Conservation (phyloP, 2,888 invertebrate genomes). For the Odiellus spinosus region DNA sequence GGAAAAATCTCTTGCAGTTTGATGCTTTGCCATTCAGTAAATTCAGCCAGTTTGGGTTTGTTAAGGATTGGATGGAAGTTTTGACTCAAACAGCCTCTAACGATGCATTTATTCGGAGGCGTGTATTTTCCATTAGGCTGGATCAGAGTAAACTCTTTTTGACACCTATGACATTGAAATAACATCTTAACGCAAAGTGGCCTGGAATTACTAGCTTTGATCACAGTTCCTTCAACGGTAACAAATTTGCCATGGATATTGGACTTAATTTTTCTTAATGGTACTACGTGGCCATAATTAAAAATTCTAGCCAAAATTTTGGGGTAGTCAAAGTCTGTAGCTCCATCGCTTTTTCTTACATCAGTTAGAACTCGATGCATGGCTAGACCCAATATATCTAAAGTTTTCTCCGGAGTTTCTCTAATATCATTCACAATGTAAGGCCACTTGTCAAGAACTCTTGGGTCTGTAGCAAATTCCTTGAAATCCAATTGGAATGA, state of each 20-base stretch:
- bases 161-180: slow-evolving; percentile 56
- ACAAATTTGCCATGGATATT: slow-evolving; percentile 58
- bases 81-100: slow-evolving; percentile 26
- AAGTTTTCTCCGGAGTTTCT: slow-evolving; percentile 46
- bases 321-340: slow-evolving; percentile 24
- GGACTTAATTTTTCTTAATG: slow-evolving; percentile 51
- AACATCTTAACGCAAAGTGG: slow-evolving; percentile 58
- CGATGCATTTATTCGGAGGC: slow-evolving; percentile 36
- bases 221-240: slow-evolving; percentile 67
- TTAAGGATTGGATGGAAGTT: slow-evolving; percentile 29
- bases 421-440: slow-evolving; percentile 47
- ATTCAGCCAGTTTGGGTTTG: slow-evolving; percentile 43
- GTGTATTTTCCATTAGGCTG: slow-evolving; percentile 46
- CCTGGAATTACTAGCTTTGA: slow-evolving; percentile 56
- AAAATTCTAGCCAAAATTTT: slow-evolving; percentile 41
- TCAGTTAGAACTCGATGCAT: slow-evolving; percentile 50
- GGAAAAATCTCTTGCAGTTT: slow-evolving; percentile 58
- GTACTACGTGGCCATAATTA: slow-evolving; percentile 48
- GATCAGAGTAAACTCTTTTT: slow-evolving; percentile 44
- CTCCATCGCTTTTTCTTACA: slow-evolving; percentile 21
- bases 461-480: slow-evolving; percentile 9
- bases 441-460: slow-evolving; percentile 44
- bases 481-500: slow-evolving; percentile 12
- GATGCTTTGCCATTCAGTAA: slow-evolving; percentile 60
- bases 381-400: slow-evolving; percentile 56